phyloP scores from a whole-genome alignment of 2,888 invertebrate species.

The Melinaea menophilus region DNA sequence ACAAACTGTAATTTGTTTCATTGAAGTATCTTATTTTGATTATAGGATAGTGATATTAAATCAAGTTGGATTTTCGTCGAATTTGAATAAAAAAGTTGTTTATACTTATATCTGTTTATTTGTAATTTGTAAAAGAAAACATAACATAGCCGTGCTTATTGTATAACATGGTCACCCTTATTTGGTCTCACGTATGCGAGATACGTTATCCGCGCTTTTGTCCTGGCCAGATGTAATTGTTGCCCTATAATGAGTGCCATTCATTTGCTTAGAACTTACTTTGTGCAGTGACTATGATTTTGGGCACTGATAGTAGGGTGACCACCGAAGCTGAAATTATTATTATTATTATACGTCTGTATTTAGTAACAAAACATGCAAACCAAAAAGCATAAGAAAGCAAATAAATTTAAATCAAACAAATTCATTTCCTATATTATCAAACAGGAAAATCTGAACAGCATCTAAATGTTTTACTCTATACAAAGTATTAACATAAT shows the following conservation, averaged over 20 bases:
- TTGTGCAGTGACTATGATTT: conserved; percentile 36
- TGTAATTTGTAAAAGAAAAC: neutral
- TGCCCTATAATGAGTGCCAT: conserved; percentile 52
- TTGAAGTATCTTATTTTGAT: no score
- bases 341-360: neutral
- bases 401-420: no score
- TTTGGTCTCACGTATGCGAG: conserved; percentile 29
- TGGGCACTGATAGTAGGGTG: conserved; percentile 31
- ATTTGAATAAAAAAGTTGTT: no score
- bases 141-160: neutral
- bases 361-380: no score
- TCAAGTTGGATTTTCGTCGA: no score
- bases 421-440: no score
- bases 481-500: neutral
- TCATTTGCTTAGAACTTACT: conserved; percentile 45
- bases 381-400: no score
- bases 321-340: conserved; percentile 18
- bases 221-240: conserved; percentile 54
- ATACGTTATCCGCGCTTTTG: conserved; percentile 45
- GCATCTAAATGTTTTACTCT: neutral
- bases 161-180: conserved; percentile 33
- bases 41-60: no score
- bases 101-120: no score
- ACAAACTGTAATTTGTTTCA: no score
- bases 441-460: neutral